phyloP scores from a whole-genome alignment of 2,888 invertebrate species.

The Rhyacophila evoluta region DNA sequence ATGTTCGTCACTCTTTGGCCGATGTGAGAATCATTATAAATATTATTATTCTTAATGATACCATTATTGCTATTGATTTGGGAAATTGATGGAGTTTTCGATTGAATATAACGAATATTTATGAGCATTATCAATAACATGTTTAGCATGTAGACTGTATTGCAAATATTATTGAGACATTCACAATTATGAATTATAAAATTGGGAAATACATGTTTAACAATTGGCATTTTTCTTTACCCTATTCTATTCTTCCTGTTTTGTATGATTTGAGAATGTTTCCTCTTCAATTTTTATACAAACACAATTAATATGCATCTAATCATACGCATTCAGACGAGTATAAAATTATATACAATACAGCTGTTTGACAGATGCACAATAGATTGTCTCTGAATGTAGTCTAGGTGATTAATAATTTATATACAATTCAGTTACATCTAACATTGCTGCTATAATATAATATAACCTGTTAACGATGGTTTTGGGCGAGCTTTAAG shows the following conservation, averaged over 20 bases:
- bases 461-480: too few relatives aligned
- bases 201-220: conserved; percentile 53
- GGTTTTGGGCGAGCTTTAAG: too few relatives aligned
- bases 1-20: neutral
- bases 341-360: too few relatives aligned
- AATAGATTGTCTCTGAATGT: too few relatives aligned
- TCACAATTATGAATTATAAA: conserved; percentile 53
- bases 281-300: neutral
- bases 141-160: conserved; percentile 52
- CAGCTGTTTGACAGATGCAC: too few relatives aligned
- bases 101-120: conserved; percentile 33
- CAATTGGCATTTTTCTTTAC: conserved; percentile 33
- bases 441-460: too few relatives aligned
- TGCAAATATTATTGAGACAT: conserved; percentile 53
- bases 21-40: neutral
- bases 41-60: neutral
- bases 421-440: too few relatives aligned
- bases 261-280: neutral
- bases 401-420: too few relatives aligned
- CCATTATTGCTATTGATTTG: neutral
- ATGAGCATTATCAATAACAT: conserved; percentile 34
- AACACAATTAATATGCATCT: too few relatives aligned
- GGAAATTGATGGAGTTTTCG: conserved; percentile 33
- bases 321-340: too few relatives aligned
- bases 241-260: neutral